Evolutionary conservation across 2,113 vertebrate genomes (phyloP), one percentile per base, ranked within the genome.

Genomic region (Antechinus stuartii): DNA sequence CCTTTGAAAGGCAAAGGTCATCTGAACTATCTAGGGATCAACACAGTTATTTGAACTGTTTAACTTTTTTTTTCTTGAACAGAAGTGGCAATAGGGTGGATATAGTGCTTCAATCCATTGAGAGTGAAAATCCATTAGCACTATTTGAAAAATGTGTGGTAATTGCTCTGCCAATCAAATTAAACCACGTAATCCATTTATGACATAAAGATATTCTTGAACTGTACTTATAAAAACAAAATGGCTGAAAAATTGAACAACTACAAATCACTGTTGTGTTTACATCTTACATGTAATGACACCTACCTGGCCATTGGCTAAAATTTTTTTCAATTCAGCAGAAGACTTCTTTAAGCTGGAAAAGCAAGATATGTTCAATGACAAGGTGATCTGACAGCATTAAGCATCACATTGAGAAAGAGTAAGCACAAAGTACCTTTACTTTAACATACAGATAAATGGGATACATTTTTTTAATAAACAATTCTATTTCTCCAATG

Each of bases 261-360:
- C 35, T 95, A 84, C 14, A 1, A 95, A 95, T 90, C 0, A 0
- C 0, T 42, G 42, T 9, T 1, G 27, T 1, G 91, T 89, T 54
- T 91, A 49, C 42, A 89, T 42, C 57, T 93, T 92, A 52, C 49
- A 91, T 56, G 54, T 57, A 50, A 54, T 56, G 94, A 93, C n/a
- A 98, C 98, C 92, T 98, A 99, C 99, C 99, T 99, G 99, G 94
- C 99, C 99, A 92, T 99, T 99, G 53, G 99, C 99, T 98, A 99
- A 96, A 95, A 99, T 99, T 96, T 99, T 99, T 98, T 99, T 99
- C 97, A 99, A 98, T 97, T 99, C 99, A 19, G 99, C 99, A 25
- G 99, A 99, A 25, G 99, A 99, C 93, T 99, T 99, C 97, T 99
- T 99, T 93, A 99, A 98, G 97, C 99, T 99, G 97, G 7, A 97